A percentile compares a stretch with the other conserved stretches of the same genome.
Conservation (phyloP, 2,888 invertebrate genomes). For the Subacronicta megacephala region DNA sequence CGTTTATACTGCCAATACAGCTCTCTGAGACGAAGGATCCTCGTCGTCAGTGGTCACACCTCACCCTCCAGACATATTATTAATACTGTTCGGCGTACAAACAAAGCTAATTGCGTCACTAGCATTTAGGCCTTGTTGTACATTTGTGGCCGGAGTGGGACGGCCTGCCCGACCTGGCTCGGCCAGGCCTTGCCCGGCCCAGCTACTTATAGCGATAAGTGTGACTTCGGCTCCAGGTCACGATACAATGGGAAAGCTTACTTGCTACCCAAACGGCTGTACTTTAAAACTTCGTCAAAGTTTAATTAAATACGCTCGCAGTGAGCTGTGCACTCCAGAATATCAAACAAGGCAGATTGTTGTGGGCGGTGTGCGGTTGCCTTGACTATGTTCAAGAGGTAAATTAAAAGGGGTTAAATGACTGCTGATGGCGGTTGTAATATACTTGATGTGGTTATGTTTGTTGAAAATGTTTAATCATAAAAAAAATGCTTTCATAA, state of each 20-base stretch:
- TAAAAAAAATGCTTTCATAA: constrained; percentile 23
- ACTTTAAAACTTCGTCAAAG: constrained; percentile 44
- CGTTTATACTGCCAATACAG: no score
- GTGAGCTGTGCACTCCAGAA: constrained; percentile 19
- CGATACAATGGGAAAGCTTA: constrained; percentile 32
- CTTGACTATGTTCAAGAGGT: constrained; percentile 7
- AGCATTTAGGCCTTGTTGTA: constrained; percentile 19
- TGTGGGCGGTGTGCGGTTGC: constrained; percentile 19
- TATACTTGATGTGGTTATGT: constrained; percentile 2
- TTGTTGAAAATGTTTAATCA: no score
- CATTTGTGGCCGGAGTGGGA: constrained; percentile 7
- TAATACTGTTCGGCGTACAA: constrained; percentile 26
- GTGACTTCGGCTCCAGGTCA: constrained; percentile 1
- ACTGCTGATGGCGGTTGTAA: not conserved
- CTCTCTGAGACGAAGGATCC: no score
- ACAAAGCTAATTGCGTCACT: constrained; percentile 9
- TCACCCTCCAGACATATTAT: not conserved
- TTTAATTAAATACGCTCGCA: constrained; percentile 47
- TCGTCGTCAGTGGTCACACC: no score
- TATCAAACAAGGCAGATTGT: constrained; percentile 40
- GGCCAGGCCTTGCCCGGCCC: no score
- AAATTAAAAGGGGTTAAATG: constrained; percentile 11
- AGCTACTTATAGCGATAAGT: no score
- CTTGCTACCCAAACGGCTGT: constrained; percentile 11
- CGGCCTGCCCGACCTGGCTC: no score